Percentiles rank a stretch among this genome's conserved stretches.
These are phyloP conservation scores for Sarcophaga variegata DNA, from an alignment of 2,888 invertebrate species.

Conservation along the genomic window DNA sequence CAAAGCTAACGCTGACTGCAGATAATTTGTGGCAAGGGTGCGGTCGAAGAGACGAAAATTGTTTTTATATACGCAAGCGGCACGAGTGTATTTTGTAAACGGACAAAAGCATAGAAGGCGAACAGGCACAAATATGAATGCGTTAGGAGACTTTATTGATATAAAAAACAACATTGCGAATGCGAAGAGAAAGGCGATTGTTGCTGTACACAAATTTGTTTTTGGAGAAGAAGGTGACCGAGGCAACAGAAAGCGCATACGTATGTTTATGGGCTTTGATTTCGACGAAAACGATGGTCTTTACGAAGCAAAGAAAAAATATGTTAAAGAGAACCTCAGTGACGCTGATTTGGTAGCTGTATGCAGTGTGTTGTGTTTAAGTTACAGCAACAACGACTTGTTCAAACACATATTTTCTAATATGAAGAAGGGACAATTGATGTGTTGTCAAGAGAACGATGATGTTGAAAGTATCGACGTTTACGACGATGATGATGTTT, in stretches of 20 bases:
- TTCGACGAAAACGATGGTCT: conserved; percentile 8
- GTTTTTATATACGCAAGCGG: too few species aligned
- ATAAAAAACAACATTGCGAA: neutral
- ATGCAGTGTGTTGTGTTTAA: conserved; percentile 35
- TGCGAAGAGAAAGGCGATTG: neutral
- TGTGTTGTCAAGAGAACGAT: conserved; percentile 16
- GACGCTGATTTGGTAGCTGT: conserved; percentile 38
- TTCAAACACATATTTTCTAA: conserved; percentile 22
- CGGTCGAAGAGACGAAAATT: too few species aligned
- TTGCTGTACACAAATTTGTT: conserved; percentile 18
- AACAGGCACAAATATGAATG: neutral
- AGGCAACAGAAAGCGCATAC: neutral
- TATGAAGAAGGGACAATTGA: conserved; percentile 20
- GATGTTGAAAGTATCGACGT: neutral
- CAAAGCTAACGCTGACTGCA: too few species aligned
- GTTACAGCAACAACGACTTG: conserved; percentile 37
- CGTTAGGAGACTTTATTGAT: neutral
- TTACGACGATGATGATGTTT: conserved; percentile 18
- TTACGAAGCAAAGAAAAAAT: neutral
- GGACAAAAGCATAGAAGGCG: too few species aligned
- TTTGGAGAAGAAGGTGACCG: conserved; percentile 23
- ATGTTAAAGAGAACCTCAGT: conserved; percentile 30
- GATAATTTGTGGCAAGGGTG: too few species aligned
- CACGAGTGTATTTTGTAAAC: too few species aligned
- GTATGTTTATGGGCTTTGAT: conserved; percentile 6